These are phyloP conservation scores for Xenus cinereus DNA, from an alignment of 2,113 vertebrate genomes.

Conservation along the genomic window DNA sequence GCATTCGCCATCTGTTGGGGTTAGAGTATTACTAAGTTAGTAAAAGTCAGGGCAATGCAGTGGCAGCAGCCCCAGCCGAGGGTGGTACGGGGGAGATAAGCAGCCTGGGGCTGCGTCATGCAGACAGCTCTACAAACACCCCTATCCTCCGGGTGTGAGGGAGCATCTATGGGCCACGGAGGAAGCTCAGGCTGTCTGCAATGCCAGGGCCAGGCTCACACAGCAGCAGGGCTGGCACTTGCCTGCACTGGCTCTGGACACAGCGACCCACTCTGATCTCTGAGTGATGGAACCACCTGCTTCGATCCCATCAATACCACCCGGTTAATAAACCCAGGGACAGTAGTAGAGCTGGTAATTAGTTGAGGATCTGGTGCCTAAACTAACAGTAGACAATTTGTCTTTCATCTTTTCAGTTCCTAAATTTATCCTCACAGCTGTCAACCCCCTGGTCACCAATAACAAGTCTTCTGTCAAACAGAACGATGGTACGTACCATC, in stretches of 20 bases:
- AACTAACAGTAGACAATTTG: not conserved
- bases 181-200: not conserved
- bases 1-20: not conserved
- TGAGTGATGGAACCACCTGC: not conserved
- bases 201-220: not conserved
- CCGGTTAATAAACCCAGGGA: not conserved
- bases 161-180: not conserved
- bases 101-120: not conserved
- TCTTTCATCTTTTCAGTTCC: slow-evolving; percentile 75
- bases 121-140: not conserved
- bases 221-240: not conserved
- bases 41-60: not conserved
- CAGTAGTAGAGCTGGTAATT: not conserved
- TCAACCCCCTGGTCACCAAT: slow-evolving; percentile 60
- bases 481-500: slow-evolving; percentile 40
- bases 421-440: slow-evolving; percentile 73
- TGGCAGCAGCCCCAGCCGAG: not conserved
- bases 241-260: accelerated
- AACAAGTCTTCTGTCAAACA: slow-evolving; percentile 58
- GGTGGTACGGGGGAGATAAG: not conserved
- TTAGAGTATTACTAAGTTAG: too few species aligned
- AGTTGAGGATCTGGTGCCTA: not conserved
- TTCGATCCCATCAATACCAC: not conserved
- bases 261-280: not conserved
- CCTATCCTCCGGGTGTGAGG: not conserved